Conservation (phyloP, 1,140 invertebrate species). For the Cheumatopsyche charites region DNA sequence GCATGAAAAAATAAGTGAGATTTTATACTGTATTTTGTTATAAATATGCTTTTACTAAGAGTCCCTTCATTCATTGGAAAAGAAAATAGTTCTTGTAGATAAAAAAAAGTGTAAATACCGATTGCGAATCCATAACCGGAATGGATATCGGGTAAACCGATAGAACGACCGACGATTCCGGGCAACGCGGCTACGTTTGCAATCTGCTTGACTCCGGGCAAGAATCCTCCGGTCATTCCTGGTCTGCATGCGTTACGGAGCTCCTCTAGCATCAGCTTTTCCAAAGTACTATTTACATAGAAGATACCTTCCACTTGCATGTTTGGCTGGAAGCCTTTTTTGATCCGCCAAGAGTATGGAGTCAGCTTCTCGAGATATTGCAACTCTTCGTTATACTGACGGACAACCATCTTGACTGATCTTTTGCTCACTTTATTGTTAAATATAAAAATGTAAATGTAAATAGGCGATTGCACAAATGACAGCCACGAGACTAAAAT, state of each 20-base stretch:
- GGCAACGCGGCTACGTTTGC: slow-evolving; percentile 99
- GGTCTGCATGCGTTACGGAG: slow-evolving; percentile 87
- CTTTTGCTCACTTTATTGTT: too few relatives aligned
- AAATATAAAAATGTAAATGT: too few relatives aligned
- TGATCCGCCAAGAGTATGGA: slow-evolving; percentile 89
- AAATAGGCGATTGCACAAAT: slow-evolving; percentile 6
- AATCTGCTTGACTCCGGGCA: slow-evolving; percentile 99
- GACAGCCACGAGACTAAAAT: background rate
- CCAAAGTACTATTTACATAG: slow-evolving; percentile 93
- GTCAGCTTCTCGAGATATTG: slow-evolving; percentile 91
- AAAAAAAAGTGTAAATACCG: slow-evolving; percentile 61
- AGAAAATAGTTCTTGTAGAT: slow-evolving; percentile 11
- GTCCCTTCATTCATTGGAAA: slow-evolving; percentile 21
- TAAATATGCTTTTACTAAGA: too few relatives aligned
- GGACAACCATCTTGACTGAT: slow-evolving; percentile 78
- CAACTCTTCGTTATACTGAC: slow-evolving; percentile 93
- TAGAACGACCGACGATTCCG: slow-evolving; percentile 91
- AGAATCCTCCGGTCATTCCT: slow-evolving; percentile 91
- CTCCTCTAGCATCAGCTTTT: slow-evolving; percentile 98
- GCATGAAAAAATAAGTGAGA: too few relatives aligned
- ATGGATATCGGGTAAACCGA: slow-evolving; percentile 97
- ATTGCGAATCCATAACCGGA: slow-evolving; percentile 99
- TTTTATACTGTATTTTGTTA: too few relatives aligned
- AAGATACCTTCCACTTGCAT: slow-evolving; percentile 99
- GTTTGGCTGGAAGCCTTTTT: slow-evolving; percentile 98